Percentiles rank a stretch among this genome's conserved stretches.
Evolutionary conservation across 2,888 invertebrate genomes (phyloP).

Genomic region (Sphaerophoria rueppellii): DNA sequence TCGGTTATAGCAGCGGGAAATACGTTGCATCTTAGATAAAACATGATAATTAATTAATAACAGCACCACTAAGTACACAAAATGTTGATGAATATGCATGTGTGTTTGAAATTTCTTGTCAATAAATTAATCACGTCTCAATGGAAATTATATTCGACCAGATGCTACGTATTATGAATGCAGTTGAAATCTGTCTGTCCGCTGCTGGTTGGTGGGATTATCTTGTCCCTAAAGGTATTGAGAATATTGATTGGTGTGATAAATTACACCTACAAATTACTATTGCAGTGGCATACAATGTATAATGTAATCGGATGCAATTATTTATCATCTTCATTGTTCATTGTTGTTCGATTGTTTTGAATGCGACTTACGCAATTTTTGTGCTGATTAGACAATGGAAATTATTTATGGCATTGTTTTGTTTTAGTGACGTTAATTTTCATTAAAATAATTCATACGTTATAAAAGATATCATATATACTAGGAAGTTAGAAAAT

Average conservation of each 20-base stretch:
- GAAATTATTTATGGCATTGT: constrained; percentile 21
- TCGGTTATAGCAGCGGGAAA: constrained; percentile 12
- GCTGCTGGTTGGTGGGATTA: too few relatives aligned
- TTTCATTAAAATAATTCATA: too few relatives aligned
- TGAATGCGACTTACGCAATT: constrained; percentile 49
- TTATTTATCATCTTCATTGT: constrained; percentile 43
- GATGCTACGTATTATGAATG: background rate
- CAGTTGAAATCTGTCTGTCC: background rate
- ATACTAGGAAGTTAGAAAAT: too few relatives aligned
- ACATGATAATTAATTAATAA: constrained; percentile 65
- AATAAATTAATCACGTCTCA: constrained; percentile 70
- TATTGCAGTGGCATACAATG: constrained; percentile 21
- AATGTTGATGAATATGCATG: constrained; percentile 61
- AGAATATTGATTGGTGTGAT: constrained; percentile 58
- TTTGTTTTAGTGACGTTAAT: background rate
- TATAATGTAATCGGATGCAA: constrained; percentile 51
- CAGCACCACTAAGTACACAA: background rate
- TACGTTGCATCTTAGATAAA: constrained; percentile 66
- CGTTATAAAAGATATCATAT: too few relatives aligned
- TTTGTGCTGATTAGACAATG: constrained; percentile 39
- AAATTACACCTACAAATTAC: constrained; percentile 49
- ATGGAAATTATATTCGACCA: constrained; percentile 23
- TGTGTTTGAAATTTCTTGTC: constrained; percentile 62
- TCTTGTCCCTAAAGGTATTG: background rate
- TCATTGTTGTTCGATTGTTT: background rate